These are phyloP conservation scores for Calyptomena viridis DNA, from an alignment of 2,113 vertebrate species.

Conservation along the genomic window DNA sequence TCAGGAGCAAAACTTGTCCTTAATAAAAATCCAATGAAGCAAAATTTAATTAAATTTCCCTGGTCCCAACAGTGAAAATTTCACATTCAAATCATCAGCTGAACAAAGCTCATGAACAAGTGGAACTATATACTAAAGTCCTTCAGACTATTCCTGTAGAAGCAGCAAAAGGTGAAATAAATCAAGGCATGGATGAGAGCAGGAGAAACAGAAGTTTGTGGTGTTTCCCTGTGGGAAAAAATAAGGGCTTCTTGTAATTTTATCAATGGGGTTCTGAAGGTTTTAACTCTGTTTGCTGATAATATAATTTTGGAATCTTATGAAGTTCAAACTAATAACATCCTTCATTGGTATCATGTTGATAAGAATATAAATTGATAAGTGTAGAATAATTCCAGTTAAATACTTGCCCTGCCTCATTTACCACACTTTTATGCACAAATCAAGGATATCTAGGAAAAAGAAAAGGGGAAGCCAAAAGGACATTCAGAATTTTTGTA, in stretches of 20 bases:
- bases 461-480: background rate
- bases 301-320: background rate
- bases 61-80: background rate
- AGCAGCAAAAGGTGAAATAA: background rate
- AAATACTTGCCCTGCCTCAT: background rate
- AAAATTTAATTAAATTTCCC: background rate
- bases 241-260: background rate
- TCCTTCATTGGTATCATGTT: background rate
- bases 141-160: background rate
- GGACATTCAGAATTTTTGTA: background rate
- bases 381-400: background rate
- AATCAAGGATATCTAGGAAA: background rate
- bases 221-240: background rate
- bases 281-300: background rate
- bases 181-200: background rate
- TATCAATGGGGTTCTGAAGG: background rate
- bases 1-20: background rate
- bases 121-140: background rate
- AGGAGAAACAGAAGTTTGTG: background rate
- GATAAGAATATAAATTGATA: background rate
- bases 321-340: background rate
- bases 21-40: background rate
- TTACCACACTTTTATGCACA: fast-evolving
- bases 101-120: background rate
- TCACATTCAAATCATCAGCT: background rate